Base-by-base conservation (phyloP, 2,113 vertebrate species). In the Chaenocephalus aceratus region DNA sequence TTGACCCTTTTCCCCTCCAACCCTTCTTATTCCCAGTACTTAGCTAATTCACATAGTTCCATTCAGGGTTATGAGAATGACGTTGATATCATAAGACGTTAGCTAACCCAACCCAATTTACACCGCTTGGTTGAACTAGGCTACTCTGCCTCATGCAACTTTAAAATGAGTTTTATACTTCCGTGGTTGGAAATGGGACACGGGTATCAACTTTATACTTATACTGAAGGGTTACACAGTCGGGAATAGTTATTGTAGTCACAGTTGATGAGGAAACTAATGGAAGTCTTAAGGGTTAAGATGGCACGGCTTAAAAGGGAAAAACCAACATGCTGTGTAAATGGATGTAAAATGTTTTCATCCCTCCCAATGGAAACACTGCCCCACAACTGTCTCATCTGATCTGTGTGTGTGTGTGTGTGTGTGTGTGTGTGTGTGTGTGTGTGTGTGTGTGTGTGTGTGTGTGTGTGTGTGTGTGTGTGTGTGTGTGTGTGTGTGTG, bases 131-230 rank as follows among this genome's bases (percentile, higher is more conserved):
- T 89, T 90, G 89, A 91, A 86, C 89, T 80, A 51, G 86, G 80
- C 80, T 91, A 89, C 90, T 89, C 81, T 90, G 53, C 78, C 65
- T 92, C 91, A 93, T 94, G 86, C 85, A 94, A 91, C 86, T 92
- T 94, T 94, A 91, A 92, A 90, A 86, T 83, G 59, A 89, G 79
- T 91, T 88, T 87, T 83, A 82, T 85, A 80, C 82, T 79, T 79
- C 71, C 75, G 48, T 84, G 83, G 71, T 74, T 84, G 83, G 77
- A 91, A 90, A 59, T 90, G 88, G 86, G 81, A 80, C 82, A 79
- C 60, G 48, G 81, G 58, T 76, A 82, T 85, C 75, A 74, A 61
- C 77, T 30, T 3, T 30, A 30, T 30, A 30, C 30, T 46, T 61
- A 21, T 74, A 75, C 61, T 61, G n/a, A 0, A 48, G 23, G 54